Evolutionary conservation across 2,113 vertebrate species (phyloP), one percentile per base, ranked within the genome.

Genomic region (Guaruba guarouba): DNA sequence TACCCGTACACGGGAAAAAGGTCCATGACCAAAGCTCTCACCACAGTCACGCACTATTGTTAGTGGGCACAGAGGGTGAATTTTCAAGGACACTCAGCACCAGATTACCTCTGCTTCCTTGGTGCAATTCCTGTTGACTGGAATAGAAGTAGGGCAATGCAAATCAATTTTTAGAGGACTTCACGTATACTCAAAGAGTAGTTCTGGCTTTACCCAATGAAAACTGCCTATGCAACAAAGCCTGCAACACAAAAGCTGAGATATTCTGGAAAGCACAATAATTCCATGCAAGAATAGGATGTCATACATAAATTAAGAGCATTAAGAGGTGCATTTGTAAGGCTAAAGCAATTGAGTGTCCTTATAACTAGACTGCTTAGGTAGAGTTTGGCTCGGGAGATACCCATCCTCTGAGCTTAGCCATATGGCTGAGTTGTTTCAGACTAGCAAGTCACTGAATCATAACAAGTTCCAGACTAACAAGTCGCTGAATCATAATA

Each of bases 1-100:
- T 63, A 67, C 3, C 37, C n/a, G 22, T 57, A 80, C 2, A 7
- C 0, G 0, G 43, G 41, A 57, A 69, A 90, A 87, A 54, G 15
- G 4, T 57, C 11, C 3, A 2, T 12, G 62, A 41, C 44, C 1
- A 2, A 44, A 80, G 41, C 27, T 48, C 70, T 71, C 73, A 54
- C 61, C 11, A 29, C 17, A n/a, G 52, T 62, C 67, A 52, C 0
- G 0, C 7, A 8, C 22, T 41, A 13, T 20, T 77, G 11, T 13
- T 64, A 28, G 62, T 33, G 39, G 12, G 4, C 10, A 46, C 6
- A 85, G 37, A 25, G 24, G 35, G 25, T 27, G 33, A 54, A 78
- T 91, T 88, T 94, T 71, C 54, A 64, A 71, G 49, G 66, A 33
- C 4, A 6, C 7, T 71, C 33, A 62, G 62, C 7, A 48, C 8